Percentiles rank a stretch among this genome's conserved stretches.
Evolutionary conservation across 2,888 invertebrate genomes (phyloP).

Genomic region (Neria commutata): DNA sequence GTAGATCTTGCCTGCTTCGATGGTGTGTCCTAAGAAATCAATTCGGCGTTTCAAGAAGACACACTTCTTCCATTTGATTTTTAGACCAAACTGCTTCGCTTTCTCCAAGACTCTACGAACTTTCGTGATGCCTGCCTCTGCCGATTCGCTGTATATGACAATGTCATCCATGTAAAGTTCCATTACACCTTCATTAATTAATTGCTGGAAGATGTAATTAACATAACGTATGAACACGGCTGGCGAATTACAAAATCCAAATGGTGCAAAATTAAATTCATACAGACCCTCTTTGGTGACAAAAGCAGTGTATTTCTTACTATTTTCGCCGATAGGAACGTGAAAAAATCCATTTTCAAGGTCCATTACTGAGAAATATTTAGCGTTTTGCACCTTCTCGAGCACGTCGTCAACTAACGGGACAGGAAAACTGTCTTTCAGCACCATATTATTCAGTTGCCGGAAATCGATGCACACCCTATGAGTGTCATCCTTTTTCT

Average conservation of each 20-base stretch:
- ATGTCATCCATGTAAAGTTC: constrained; percentile 28
- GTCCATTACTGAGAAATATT: constrained; percentile 1
- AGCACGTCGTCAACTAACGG: constrained; percentile 1
- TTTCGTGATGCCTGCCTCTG: not conserved
- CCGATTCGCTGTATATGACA: constrained; percentile 18
- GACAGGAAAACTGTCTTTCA: not conserved
- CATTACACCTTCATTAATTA: constrained; percentile 21
- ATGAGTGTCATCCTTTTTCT: not conserved
- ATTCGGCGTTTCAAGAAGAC: not conserved
- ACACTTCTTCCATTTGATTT: constrained; percentile 1
- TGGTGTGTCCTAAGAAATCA: not conserved
- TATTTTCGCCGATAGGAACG: not conserved
- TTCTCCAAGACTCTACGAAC: not conserved
- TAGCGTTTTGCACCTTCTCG: constrained; percentile 2
- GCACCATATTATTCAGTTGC: not conserved
- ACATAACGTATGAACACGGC: constrained; percentile 45
- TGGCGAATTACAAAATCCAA: constrained; percentile 55
- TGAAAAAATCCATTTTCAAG: constrained; percentile 7
- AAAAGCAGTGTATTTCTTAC: not conserved
- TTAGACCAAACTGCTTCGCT: not conserved
- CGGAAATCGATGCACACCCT: constrained; percentile 1
- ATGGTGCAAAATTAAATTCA: constrained; percentile 38
- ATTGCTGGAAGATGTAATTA: constrained; percentile 19
- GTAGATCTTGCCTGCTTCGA: not conserved
- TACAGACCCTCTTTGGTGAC: not conserved